Evolutionary conservation across 2,113 vertebrate genomes (phyloP).

Genomic region (Amphiprion ocellaris): DNA sequence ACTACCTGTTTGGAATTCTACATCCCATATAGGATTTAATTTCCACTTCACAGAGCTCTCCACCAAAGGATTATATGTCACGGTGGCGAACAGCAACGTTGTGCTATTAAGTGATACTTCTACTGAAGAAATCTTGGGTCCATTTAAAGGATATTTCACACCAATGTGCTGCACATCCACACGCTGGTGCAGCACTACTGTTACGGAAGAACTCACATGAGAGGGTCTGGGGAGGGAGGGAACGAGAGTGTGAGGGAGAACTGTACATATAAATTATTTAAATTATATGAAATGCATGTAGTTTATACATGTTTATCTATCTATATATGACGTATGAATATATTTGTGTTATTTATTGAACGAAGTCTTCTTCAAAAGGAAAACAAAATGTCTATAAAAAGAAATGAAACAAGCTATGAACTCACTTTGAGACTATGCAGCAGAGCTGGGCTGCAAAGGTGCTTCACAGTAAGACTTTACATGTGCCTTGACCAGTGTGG

Average conservation of each 20-base stretch:
- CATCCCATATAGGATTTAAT: slow-evolving; percentile 54
- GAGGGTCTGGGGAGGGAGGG: slow-evolving; percentile 24
- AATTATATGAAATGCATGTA: slow-evolving; percentile 99
- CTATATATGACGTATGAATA: slow-evolving; percentile 85
- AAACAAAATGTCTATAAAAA: slow-evolving; percentile 69
- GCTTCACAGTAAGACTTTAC: slow-evolving; percentile 70
- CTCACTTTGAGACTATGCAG: slow-evolving; percentile 59
- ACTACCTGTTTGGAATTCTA: slow-evolving; percentile 53
- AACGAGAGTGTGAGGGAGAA: slow-evolving; percentile 35
- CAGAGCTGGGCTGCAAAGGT: slow-evolving; percentile 84
- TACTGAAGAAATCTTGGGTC: slow-evolving; percentile 58
- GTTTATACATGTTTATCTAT: slow-evolving; percentile 96
- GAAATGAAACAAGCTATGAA: slow-evolving; percentile 76
- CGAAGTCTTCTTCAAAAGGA: slow-evolving; percentile 75
- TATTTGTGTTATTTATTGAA: slow-evolving; percentile 99
- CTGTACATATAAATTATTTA: slow-evolving; percentile 99
- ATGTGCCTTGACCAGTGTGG: slow-evolving; percentile 77
- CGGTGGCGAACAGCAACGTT: slow-evolving; percentile 2
- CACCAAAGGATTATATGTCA: slow-evolving; percentile 35
- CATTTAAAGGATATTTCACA: slow-evolving; percentile 63
- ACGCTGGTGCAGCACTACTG: slow-evolving; percentile 22
- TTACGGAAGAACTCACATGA: slow-evolving; percentile 42
- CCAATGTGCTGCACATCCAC: slow-evolving; percentile 53
- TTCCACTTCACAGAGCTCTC: slow-evolving; percentile 39
- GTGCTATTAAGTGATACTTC: slow-evolving; percentile 34